Evolutionary conservation across 2,888 invertebrate species (phyloP).

Genomic region (Melipona beecheii): DNA sequence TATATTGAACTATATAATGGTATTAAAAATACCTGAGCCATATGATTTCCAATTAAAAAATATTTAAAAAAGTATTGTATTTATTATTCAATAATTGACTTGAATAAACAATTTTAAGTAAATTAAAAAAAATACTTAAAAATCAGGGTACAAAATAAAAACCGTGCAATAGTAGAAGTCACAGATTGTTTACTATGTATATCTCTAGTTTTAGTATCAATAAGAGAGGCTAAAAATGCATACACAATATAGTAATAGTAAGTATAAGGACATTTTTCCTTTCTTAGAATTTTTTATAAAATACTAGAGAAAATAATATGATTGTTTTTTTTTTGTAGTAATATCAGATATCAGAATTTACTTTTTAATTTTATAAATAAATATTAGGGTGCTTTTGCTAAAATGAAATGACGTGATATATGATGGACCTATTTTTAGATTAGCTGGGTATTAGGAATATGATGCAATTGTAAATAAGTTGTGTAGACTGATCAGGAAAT

Average conservation of each 20-base stretch:
- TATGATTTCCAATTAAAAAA: slow-evolving; percentile 36
- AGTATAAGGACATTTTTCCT: neutral
- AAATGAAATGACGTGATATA: slow-evolving; percentile 60
- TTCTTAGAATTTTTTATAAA: slow-evolving; percentile 16
- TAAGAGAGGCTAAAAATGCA: slow-evolving; percentile 27
- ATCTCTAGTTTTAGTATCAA: slow-evolving; percentile 49
- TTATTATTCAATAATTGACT: slow-evolving; percentile 19
- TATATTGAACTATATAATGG: slow-evolving; percentile 17
- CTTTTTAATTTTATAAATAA: slow-evolving; percentile 49
- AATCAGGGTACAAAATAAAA: slow-evolving; percentile 65
- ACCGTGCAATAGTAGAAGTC: slow-evolving; percentile 52
- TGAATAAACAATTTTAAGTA: slow-evolving; percentile 11
- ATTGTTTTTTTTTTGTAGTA: slow-evolving; percentile 20
- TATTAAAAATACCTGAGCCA: slow-evolving; percentile 25
- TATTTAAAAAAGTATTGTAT: slow-evolving; percentile 11
- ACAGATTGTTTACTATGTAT: slow-evolving; percentile 49
- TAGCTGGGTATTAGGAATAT: slow-evolving; percentile 58
- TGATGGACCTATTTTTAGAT: slow-evolving; percentile 67
- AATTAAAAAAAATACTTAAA: slow-evolving; percentile 47
- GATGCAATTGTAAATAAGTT: slow-evolving; percentile 66
- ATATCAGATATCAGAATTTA: slow-evolving; percentile 20
- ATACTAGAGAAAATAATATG: slow-evolving; percentile 12
- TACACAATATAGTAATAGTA: slow-evolving; percentile 19
- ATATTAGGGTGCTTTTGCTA: slow-evolving; percentile 63
- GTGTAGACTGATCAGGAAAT: slow-evolving; percentile 49